Evolutionary conservation across 2,797 vertebrate genomes (phyloP), one percentile per base, ranked within the genome.

Genomic region (Alectoris magna): DNA sequence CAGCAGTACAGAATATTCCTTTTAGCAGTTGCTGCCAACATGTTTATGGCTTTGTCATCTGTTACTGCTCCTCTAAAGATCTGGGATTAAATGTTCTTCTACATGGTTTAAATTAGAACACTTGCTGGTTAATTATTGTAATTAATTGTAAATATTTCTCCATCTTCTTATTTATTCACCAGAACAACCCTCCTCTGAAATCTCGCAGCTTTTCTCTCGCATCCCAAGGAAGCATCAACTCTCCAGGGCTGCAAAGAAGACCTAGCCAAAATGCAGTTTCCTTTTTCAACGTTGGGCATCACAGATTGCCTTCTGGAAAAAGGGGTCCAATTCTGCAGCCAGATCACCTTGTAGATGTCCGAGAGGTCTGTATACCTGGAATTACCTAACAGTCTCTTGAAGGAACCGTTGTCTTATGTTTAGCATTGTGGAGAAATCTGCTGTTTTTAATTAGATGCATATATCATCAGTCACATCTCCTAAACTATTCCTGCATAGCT

Each of bases 141-240:
- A 88, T 80, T 77, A 87, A 88, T 85, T 90, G 39, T 94, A 82
- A 95, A 90, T 43, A 48, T 96, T 90, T 96, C 82, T 96, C 88
- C 80, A 90, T 96, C 14, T 90, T 62, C 90, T 97, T 97, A 67
- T 97, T 97, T 96, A 87, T 96, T 95, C 87, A 76, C 92, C 98
- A 99, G 99, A 99, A 98, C 96, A 99, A 99, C 94, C 98, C 99
- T 74, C 99, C 99, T 68, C 98, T 99, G 94, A 99, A 99, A 97
- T 99, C 99, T 84, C 98, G 99, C 87, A 99, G 99, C 97, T 99
- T 99, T 97, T 99, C 99, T 1, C 98, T 99, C 93, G 98, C 98
- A 11, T 99, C 99, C 87, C 99, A 99, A 97, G 98, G 99, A 97
- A 99, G 99, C 58, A 98, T 98, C 93, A 99, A 97, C 97, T 99